A percentile compares a stretch with the other conserved stretches of the same genome.
Conservation (phyloP, 2,113 vertebrate species). For the Brachionichthys hirsutus region DNA sequence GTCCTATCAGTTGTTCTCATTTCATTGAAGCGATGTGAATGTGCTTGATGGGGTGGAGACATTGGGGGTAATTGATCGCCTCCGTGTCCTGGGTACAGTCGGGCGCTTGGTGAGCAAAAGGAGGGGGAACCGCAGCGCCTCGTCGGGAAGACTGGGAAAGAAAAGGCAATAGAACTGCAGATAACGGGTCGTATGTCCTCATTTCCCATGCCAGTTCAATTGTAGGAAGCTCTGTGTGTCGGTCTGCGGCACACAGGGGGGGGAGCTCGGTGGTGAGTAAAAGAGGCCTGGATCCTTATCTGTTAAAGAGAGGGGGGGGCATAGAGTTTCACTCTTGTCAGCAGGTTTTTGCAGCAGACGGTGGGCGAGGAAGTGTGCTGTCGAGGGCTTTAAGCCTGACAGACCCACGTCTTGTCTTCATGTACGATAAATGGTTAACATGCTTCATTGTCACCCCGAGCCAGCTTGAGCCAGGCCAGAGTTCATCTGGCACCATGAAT, state of each 20-base stretch:
- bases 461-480: conserved; percentile 46
- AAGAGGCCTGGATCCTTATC: conserved; percentile 61
- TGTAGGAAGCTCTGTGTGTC: conserved; percentile 33
- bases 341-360: conserved; percentile 56
- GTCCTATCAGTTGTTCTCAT: conserved; percentile 14
- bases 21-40: conserved; percentile 47
- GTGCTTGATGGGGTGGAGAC: conserved; percentile 46
- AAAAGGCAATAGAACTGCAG: conserved; percentile 46
- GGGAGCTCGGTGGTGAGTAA: conserved; percentile 37
- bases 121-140: conserved; percentile 29
- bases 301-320: conserved; percentile 37
- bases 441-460: conserved; percentile 29
- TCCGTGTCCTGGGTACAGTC: conserved; percentile 39
- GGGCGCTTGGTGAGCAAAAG: conserved; percentile 31
- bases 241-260: conserved; percentile 17
- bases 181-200: conserved; percentile 49
- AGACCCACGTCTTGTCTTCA: conserved; percentile 34
- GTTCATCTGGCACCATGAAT: conserved; percentile 49
- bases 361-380: conserved; percentile 7
- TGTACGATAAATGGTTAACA: conserved; percentile 59
- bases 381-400: conserved; percentile 35
- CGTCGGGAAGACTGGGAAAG: conserved; percentile 24
- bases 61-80: conserved; percentile 60
- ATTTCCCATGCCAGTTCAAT: conserved; percentile 58
- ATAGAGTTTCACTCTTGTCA: conserved; percentile 53